Evolutionary conservation across 2,888 invertebrate species (phyloP), one percentile per base, ranked within the genome.

Genomic region (Pristionchus arcanus): DNA sequence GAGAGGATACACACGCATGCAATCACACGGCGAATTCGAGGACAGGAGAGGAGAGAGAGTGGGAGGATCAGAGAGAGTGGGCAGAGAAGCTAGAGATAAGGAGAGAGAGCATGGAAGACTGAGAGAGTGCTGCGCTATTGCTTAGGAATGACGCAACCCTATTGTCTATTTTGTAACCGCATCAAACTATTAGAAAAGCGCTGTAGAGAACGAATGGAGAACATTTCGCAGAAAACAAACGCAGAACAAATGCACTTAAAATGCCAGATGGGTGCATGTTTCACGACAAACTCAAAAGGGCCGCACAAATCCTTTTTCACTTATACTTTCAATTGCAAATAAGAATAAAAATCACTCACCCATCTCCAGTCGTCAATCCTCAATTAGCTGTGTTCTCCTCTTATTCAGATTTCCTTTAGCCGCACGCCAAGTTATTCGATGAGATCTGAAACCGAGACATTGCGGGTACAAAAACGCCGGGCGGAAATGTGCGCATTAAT

Each of bases 1-100:
- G n/a, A n/a, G n/a, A n/a, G n/a, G n/a, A 85, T 16, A 83, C n/a
- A 83, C 53, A 83, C 53, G 83, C 49, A 83, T 55, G 63, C 59
- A 55, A 85, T 59, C 59, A 85, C 59, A 85, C 59, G 55, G 37
- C 37, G 83, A 34, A 63, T 59, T 55, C 63, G 85, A 55, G 85
- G 59, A 59, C 59, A 85, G 85, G 63, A 85, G 42, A 63, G 42
- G 28, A 59, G 59, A 31, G 81, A 81, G 68, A 68, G 77, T n/a
- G n/a, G 9, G n/a, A 5, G 42, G 77, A 77, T 42, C 21, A 42
- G 42, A 13, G 77, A 77, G 77, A 77, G 42, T n/a, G 77, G 68
- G 42, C 21, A 77, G 42, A 77, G 77, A 77, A n/a, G 37, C 5
- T 16, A 42, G 42, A 77, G 21, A 77, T 0, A 37, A 0, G 74